Percentiles rank a stretch among this genome's conserved stretches.
Evolutionary conservation across 1,140 invertebrate species (phyloP).

Genomic region (Nomia melanderi): DNA sequence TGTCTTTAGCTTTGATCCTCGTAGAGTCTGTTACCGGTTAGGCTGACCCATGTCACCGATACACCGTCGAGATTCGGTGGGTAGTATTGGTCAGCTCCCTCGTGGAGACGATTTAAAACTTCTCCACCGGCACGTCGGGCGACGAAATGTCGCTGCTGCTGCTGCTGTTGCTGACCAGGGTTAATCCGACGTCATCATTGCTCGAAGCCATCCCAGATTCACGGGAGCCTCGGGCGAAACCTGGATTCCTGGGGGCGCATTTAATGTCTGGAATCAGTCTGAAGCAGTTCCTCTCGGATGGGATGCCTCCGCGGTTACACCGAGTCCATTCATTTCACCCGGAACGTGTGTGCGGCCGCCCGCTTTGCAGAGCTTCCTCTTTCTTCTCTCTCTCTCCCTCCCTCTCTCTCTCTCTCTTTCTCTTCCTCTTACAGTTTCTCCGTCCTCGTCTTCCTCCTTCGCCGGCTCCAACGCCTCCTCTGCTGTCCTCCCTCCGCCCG

Average conservation of each 20-base stretch:
- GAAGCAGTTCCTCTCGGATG: constrained; percentile 27
- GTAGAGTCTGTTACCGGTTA: constrained; percentile 42
- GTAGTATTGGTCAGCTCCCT: no score
- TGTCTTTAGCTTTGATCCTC: neutral
- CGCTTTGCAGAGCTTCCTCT: neutral
- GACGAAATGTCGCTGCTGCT: constrained; percentile 27
- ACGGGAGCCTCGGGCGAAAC: constrained; percentile 61
- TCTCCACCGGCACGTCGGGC: constrained; percentile 57
- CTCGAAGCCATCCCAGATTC: constrained; percentile 63
- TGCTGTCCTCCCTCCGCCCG: no score
- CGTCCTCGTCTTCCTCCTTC: neutral
- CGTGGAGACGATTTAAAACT: constrained; percentile 48
- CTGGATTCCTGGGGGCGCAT: constrained; percentile 58
- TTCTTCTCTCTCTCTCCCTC: no score
- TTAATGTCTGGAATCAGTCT: constrained; percentile 53
- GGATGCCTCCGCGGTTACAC: constrained; percentile 44
- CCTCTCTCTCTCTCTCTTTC: no score
- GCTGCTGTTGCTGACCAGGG: constrained; percentile 49
- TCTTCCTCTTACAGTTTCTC: neutral
- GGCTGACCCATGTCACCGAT: constrained; percentile 47
- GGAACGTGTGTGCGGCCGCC: neutral
- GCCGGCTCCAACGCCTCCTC: neutral
- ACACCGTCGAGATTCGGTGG: constrained; percentile 52
- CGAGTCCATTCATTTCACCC: constrained; percentile 57
- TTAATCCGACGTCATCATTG: constrained; percentile 61